phyloP scores from a whole-genome alignment of 1,140 invertebrate species.

The Acromyrmex heyeri region DNA sequence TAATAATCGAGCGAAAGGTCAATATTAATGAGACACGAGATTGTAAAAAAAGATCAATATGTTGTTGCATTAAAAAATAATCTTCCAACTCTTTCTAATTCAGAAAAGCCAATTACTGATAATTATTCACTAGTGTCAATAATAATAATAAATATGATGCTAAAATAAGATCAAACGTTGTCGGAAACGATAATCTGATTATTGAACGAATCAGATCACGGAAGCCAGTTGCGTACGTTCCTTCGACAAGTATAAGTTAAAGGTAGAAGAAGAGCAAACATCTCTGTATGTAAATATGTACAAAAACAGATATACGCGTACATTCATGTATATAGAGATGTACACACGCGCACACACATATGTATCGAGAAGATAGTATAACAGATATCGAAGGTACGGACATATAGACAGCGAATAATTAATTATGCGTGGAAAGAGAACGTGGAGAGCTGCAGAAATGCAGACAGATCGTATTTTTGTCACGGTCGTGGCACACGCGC shows the following conservation, averaged over 20 bases:
- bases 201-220: not conserved
- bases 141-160: not conserved
- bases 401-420: slow-evolving; percentile 69
- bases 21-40: not conserved
- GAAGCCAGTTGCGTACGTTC: slow-evolving; percentile 68
- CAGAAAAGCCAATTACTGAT: not conserved
- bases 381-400: slow-evolving; percentile 66
- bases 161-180: not conserved
- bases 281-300: slow-evolving; percentile 45
- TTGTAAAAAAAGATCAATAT: not conserved
- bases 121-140: not conserved
- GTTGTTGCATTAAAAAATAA: slow-evolving; percentile 8
- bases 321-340: slow-evolving; percentile 65
- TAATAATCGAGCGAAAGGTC: not conserved
- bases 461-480: slow-evolving; percentile 21
- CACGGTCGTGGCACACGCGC: slow-evolving; percentile 48
- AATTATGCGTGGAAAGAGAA: slow-evolving; percentile 70
- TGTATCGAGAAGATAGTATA: slow-evolving; percentile 62
- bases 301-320: slow-evolving; percentile 50
- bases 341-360: slow-evolving; percentile 58
- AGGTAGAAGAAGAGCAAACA: slow-evolving; percentile 61
- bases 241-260: slow-evolving; percentile 71
- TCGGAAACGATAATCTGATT: not conserved
- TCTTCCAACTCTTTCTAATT: not conserved
- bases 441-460: slow-evolving; percentile 60